phyloP scores from a whole-genome alignment of 2,797 vertebrate genomes.

The Euthynnus affinis region DNA sequence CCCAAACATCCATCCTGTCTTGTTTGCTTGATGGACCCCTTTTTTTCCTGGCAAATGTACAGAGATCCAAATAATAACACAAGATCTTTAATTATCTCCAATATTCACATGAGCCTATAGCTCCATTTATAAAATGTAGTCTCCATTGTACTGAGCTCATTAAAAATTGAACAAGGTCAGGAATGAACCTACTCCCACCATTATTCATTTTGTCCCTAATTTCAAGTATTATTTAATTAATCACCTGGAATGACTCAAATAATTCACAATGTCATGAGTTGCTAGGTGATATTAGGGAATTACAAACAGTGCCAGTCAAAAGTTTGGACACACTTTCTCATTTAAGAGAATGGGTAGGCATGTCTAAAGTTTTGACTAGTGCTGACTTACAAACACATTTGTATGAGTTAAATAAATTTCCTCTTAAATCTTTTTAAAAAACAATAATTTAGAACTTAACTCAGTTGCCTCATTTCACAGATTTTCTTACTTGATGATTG shows the following conservation, averaged over 20 bases:
- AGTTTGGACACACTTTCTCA: background rate
- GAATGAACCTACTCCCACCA: constrained; percentile 85
- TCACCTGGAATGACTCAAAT: constrained; percentile 81
- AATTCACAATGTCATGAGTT: constrained; percentile 76
- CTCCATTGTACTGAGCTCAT: constrained; percentile 83
- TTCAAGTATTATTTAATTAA: constrained; percentile 86
- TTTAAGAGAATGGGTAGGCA: background rate
- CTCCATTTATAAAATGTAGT: constrained; percentile 83
- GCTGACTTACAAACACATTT: constrained; percentile 43
- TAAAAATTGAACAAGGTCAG: constrained; percentile 90
- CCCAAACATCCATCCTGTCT: constrained; percentile 52
- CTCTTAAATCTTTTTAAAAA: constrained; percentile 9
- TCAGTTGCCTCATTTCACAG: constrained; percentile 69
- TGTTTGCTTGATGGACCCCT: constrained; percentile 58
- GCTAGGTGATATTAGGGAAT: constrained; percentile 64
- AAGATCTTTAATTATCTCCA: constrained; percentile 81
- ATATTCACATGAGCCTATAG: constrained; percentile 80
- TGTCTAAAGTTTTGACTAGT: background rate
- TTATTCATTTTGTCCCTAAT: constrained; percentile 87
- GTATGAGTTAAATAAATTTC: constrained; percentile 11
- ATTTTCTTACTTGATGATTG: constrained; percentile 76
- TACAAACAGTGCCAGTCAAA: constrained; percentile 25
- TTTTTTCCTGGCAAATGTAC: constrained; percentile 48
- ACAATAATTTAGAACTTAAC: constrained; percentile 49
- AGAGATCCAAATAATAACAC: constrained; percentile 74